Base-by-base conservation (phyloP, 2,797 vertebrate species). In the Artibeus jamaicensis region DNA sequence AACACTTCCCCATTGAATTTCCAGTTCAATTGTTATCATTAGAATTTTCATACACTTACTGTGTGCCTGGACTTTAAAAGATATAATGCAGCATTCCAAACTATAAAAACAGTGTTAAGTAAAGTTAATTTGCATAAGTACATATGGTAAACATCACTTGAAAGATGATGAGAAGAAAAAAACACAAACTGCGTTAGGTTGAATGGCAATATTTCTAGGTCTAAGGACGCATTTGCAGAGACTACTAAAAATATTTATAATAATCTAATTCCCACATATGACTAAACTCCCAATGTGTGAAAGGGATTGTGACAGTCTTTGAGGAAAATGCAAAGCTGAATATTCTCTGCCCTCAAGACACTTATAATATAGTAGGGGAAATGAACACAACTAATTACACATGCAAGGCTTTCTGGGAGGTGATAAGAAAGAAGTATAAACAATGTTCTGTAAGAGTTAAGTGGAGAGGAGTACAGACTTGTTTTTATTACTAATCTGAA, bases 91-190 rank as follows among this genome's bases (percentile, higher is more conserved):
- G 50, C 18, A 90, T 77, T 46, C 90, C 39, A 83, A 91, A 48
- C 59, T 48, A 44, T 92, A 86, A 93, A 95, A 96, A 32, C 50
- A 79, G 59, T 67, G 29, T 57, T 93, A 93, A 86, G 93, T 94
- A 65, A 91, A 93, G 89, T 91, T 71, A 86, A 96, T 94, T 97
- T 97, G 39, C 92, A 87, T 93, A 92, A 90, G 39, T 34, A 76
- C n/a, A 70, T 90, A 67, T 42, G 46, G 81, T 44, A 94, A 96
- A 89, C 44, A 78, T 77, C 83, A 93, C 34, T 32, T 86, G 32
- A 90, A 93, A 97, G 68, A 77, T 39, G 85, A 32, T 89, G 57
- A 77, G 46, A 90, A 85, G 39, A 94, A 95, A 96, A 77, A 76
- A n/a, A 26, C 21, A 65, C 2, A 67, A 81, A 67, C 4, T 70